These are phyloP conservation scores for Polypterus senegalus DNA, from an alignment of 2,113 vertebrate species.

Conservation along the genomic window DNA sequence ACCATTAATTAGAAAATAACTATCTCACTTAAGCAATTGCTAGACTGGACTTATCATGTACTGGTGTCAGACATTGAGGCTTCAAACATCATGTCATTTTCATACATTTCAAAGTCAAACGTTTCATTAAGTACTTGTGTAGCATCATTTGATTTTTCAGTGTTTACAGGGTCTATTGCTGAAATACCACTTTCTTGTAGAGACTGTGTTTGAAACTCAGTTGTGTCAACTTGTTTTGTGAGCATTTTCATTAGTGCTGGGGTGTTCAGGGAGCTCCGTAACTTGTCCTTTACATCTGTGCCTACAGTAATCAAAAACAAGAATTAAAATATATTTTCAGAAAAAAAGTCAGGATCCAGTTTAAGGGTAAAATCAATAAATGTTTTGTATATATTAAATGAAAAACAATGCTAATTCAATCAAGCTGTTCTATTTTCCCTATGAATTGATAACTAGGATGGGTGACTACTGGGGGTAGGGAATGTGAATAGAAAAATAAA, in stretches of 20 bases:
- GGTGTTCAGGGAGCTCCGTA: conserved; percentile 72
- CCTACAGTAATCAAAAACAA: conserved; percentile 43
- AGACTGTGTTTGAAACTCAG: conserved; percentile 60
- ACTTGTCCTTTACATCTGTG: conserved; percentile 91
- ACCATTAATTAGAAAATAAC: background rate
- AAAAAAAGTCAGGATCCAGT: no score
- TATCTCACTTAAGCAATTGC: background rate
- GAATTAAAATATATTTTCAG: no score
- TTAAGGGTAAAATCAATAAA: no score
- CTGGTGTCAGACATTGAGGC: conserved; percentile 92
- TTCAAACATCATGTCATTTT: conserved; percentile 94
- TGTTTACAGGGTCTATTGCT: conserved; percentile 59
- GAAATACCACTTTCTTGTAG: conserved; percentile 65
- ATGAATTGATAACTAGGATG: no score
- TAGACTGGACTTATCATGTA: conserved; percentile 48
- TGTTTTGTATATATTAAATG: no score
- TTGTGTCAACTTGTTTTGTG: conserved; percentile 69
- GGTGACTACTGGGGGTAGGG: no score
- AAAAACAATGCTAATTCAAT: no score
- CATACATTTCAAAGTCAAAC: conserved; percentile 92
- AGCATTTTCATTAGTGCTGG: conserved; percentile 84
- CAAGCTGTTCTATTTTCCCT: no score
- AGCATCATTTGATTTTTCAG: conserved; percentile 67
- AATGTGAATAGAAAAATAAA: no score
- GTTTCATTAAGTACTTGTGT: conserved; percentile 68